Base-by-base conservation (phyloP, 2,888 invertebrate species). In the Troides oblongomaculatus region DNA sequence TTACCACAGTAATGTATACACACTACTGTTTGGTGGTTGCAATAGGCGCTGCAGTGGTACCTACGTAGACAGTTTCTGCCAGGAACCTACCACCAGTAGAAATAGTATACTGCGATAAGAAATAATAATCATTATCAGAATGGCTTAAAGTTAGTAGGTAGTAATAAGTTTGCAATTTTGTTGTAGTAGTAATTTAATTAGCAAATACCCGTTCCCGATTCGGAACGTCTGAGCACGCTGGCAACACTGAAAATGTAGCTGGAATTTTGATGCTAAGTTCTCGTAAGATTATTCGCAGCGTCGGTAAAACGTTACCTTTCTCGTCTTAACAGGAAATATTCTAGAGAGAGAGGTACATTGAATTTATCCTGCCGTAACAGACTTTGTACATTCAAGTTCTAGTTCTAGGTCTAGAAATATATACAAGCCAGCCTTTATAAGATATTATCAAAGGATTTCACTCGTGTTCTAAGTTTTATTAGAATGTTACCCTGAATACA, bases 221-320 rank as follows among this genome's bases (percentile, higher is more conserved):
- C 18, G 5, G 5, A 50, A n/a, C 53, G 18, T 7, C n/a, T n/a
- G 1, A n/a, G 4, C 14, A 6, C 14, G 12, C 53, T 18, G n/a
- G 53, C 53, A 53, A 53, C 53, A 53, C 53, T 6, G 53, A 53
- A 53, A 53, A 53, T n/a, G 18, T 53, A 3, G 6, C 53, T 0
- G 53, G 53, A 53, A 53, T 53, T 53, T 53, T 53, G 53, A 53
- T n/a, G 61, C 56, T 36, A 56, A 23, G 18, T 23, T 57, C 67
- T 67, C 57, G 62, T 67, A 62, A 67, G 56, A 62, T 50, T 61
- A 50, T 58, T 58, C 65, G 36, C 62, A 58, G 65, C 58, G 65
- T 66, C 17, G 39, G 62, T 62, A 69, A 69, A 57, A 62, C 65
- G 58, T 58, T 58, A 43, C 30, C 56, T 53, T 53, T 43, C 21